Base-by-base conservation (phyloP, 1,140 invertebrate species). In the Lordiphosa stackelbergi region DNA sequence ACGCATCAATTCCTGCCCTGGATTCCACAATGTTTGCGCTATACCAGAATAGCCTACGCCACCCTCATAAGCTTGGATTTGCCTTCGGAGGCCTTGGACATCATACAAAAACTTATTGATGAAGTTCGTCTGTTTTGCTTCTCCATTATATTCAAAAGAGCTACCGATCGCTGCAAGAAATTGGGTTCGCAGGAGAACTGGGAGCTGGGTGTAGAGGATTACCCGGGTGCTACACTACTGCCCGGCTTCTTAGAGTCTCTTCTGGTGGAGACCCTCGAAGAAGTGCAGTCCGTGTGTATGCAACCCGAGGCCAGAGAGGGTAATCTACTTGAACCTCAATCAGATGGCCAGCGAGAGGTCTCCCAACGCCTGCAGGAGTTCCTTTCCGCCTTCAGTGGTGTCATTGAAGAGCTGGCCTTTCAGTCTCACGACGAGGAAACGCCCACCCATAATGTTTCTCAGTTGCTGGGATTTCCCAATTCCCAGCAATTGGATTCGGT, bases 91-190 rank as follows among this genome's bases (percentile, higher is more conserved):
- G 88, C 95, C 3, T 88, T 97, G 35, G 93, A 95, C 72, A 92
- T 96, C 43, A 91, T 98, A 31, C 94, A 94, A 68, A 92, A 92
- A 52, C 91, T 98, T 11, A 93, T 97, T 53, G 93, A 97, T 88
- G 95, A 98, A 88, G 91, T 98, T 69, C 91, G 96, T 66, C 91
- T 96, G 41, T 93, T 96, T 85, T 96, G 95, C 69, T 93, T 98
- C 89, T 92, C 92, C 12, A 93, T 93, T 42, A 90, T 98, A 54
- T 93, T 98, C 47, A 94, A 94, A 84, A 94, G 97, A 84, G 93
- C 96, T 4, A 91, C 91, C 1, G 92, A 94, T 73, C 93, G 95
- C 71, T 92, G 97, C 28, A 92, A 92, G 70, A 90, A 91, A n/a
- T 89, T 98, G 2, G 90, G 92, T 45, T 91, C 91, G 37, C 92